phyloP scores from a whole-genome alignment of 2,113 vertebrate genomes.

The Aix galericulata region DNA sequence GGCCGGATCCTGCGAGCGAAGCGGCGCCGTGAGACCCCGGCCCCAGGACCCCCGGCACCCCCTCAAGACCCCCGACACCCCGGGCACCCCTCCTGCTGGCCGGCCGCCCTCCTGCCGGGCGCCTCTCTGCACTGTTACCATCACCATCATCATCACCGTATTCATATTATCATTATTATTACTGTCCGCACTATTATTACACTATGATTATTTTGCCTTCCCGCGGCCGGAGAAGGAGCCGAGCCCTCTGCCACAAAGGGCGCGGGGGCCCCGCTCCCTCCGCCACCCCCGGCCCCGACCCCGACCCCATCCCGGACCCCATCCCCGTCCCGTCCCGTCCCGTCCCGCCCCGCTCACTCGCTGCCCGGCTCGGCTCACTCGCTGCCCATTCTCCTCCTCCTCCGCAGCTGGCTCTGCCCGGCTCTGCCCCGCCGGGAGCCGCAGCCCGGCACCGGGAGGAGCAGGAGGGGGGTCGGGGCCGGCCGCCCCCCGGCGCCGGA shows the following conservation, averaged over 20 bases:
- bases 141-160: too few relatives aligned
- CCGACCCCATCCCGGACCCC: too few relatives aligned
- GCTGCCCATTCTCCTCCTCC: conserved; percentile 7
- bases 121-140: too few relatives aligned
- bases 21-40: background rate
- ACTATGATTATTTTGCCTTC: background rate
- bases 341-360: background rate
- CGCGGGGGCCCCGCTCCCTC: background rate
- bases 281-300: background rate
- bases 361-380: conserved; percentile 26
- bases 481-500: too few relatives aligned
- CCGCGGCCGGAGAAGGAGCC: background rate
- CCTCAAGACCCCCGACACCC: background rate
- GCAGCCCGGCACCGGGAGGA: background rate
- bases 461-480: too few relatives aligned
- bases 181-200: too few relatives aligned
- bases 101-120: too few relatives aligned
- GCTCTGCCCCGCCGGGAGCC: too few relatives aligned
- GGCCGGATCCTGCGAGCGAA: conserved; percentile 72
- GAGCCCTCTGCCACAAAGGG: background rate
- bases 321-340: too few relatives aligned
- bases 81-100: background rate
- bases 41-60: too few relatives aligned
- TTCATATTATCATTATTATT: too few relatives aligned
- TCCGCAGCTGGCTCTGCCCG: background rate